Evolutionary conservation across 2,113 vertebrate genomes (phyloP), one percentile per base, ranked within the genome.

Genomic region (Xiphophorus maculatus): DNA sequence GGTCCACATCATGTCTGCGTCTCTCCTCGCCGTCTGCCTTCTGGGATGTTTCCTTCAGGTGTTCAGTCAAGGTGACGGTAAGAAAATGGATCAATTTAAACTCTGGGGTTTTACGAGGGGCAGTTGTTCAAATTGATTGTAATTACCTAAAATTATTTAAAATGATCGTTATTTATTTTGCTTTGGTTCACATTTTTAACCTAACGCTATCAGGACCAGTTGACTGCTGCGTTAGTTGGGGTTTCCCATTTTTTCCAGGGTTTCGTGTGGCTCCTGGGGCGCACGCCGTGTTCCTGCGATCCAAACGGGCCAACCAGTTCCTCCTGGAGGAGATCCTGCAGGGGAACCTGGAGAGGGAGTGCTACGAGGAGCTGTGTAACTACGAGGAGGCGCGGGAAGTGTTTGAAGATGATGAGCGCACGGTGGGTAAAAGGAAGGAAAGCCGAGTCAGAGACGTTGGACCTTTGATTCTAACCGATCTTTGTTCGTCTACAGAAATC

Each of bases 261-360:
- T 96, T 91, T 95, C 73, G 77, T 88, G 66, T 74, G 90, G 0
- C 74, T 74, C 73, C 44, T 11, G 0, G 68, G 13, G 93, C 95
- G 29, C 92, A 89, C 12, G 35, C 66, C 0, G 61, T 96, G 28
- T 93, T 98, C 66, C 80, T 89, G 66, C 89, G 97, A 58, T 79
- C 93, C 66, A 95, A 88, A 63, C 94, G 96, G 19, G 96, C 91
- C 6, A 94, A 93, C 70, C 48, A 35, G 28, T 91, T 93, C 0
- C 62, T 96, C 22, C 0, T 97, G 69, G 98, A 99, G 79, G 97
- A 99, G 86, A 5, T 99, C 15, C 81, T 95, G 2, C 77, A 94
- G 86, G 97, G 97, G 1, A 93, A 95, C 89, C 91, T 98, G 90
- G 97, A 98, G 92, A 92, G 92, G 25, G 98, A 99, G 82, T 99